A percentile compares a stretch with the other conserved stretches of the same genome.
Evolutionary conservation across 2,113 vertebrate species (phyloP).

Genomic region (Leucosticte australis): DNA sequence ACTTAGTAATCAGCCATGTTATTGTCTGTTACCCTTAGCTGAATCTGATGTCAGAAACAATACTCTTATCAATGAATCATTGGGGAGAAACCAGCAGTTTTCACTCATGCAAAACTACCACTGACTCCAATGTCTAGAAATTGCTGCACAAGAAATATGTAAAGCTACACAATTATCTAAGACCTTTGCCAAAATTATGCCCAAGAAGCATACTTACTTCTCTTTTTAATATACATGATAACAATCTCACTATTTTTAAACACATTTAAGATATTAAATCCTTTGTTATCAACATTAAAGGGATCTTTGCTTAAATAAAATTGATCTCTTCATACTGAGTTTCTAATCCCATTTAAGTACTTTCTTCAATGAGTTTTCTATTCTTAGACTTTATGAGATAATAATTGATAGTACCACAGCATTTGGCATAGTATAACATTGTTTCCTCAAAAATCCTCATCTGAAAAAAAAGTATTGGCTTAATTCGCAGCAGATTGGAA

Average conservation of each 20-base stretch:
- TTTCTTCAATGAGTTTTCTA: neutral
- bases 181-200: neutral
- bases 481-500: neutral
- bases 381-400: neutral
- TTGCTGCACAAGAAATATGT: neutral
- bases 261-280: neutral
- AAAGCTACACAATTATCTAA: neutral
- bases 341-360: constrained; percentile 17
- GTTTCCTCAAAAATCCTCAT: neutral
- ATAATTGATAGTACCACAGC: neutral
- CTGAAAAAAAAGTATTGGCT: neutral
- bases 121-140: neutral
- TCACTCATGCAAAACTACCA: neutral
- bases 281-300: neutral
- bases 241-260: neutral
- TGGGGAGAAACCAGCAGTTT: neutral
- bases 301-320: neutral
- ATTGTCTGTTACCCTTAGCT: constrained; percentile 76
- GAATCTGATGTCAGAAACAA: constrained; percentile 74
- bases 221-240: neutral
- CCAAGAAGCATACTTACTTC: neutral
- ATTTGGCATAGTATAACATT: neutral
- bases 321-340: neutral
- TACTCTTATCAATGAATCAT: constrained; percentile 67
- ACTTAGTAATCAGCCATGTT: constrained; percentile 76